Base-by-base conservation (phyloP, 2,113 vertebrate genomes). In the Gymnobelideus leadbeateri region DNA sequence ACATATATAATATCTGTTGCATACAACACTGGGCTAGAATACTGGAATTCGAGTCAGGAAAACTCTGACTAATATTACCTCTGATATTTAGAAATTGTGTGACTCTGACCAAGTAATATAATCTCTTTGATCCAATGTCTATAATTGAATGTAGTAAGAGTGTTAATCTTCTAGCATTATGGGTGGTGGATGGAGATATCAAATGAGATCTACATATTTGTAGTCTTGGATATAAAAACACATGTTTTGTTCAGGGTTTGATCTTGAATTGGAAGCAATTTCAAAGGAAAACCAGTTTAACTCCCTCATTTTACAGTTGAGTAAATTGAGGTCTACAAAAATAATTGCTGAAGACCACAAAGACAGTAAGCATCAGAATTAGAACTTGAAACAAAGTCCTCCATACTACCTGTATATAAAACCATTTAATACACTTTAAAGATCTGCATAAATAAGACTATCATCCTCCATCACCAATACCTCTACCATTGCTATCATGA, bases 271-370 rank as follows among this genome's bases (percentile, higher is more conserved):
- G 6, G 14, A 77, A 61, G 25, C 9, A 77, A n/a, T 77, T 77
- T 77, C 14, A n/a, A 77, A n/a, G 14, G 31, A 77, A 77, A n/a
- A n/a, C 14, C 19, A 77, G 1, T n/a, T 21, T 19, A 77, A n/a
- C 3, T 8, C 16, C 19, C 37, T 21, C 14, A 77, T 21, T 77
- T 77, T 77, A 77, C 16, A 77, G 37, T 77, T 77, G 16, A 77
- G 5, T 3, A n/a, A 31, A 21, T 0, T n/a, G 6, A 43, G 10
- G 16, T 0, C 10, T 6, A 77, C 1, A n/a, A 37, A 77, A 77
- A 77, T 43, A 77, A 77, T n/a, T 77, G 5, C 37, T 37, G 7
- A n/a, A n/a, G 31, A n/a, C 3, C 28, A 61, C 9, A 31, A 31
- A 68, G 37, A 77, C 3, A 12, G 37, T n/a, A 77, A 77, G 37